Base-by-base conservation (phyloP, 2,888 invertebrate genomes). In the Troides oblongomaculatus region DNA sequence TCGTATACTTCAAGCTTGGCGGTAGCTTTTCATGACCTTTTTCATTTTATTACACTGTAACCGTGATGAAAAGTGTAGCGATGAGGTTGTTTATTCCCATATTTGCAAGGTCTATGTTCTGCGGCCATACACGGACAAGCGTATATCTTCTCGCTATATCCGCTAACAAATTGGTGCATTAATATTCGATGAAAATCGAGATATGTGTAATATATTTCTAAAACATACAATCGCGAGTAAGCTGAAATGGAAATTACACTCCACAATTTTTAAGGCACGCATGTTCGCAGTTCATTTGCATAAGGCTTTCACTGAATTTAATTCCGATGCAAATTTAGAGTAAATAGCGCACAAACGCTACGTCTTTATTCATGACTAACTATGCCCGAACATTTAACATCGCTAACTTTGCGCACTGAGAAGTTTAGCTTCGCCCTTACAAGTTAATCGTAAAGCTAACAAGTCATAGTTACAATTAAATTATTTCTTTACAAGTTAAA, bases 291-390 rank as follows among this genome's bases (percentile, higher is more conserved):
- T 71, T 75, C 71, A 81, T 81, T 80, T 78, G 76, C 78, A 78
- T 77, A 73, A 73, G 69, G 71, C 68, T 71, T 73, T 72, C 73
- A 23, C 71, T 70, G 69, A 77, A 81, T 83, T 79, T 80, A 84
- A 85, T 84, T 85, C 79, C 77, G 78, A 82, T 81, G 80, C 81
- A 84, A 86, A 85, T 81, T 73, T 77, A 71, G 74, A 72, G 75
- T 78, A 79, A 78, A 80, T 77, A 79, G 64, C 72, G 65, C 71
- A 73, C 73, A 72, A 75, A 68, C 68, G 71, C 62, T 62, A 61
- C 73, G 72, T 73, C 76, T 74, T 81, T 73, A 77, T 76, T 75
- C 76, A 74, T 72, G 71, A 73, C 74, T 72, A 74, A 69, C 71
- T 62, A 57, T 68, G 59, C 65, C 58, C 69, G 68, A 72, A 72